Base-by-base conservation (phyloP, 1,140 invertebrate genomes). In the Panonychus citri region DNA sequence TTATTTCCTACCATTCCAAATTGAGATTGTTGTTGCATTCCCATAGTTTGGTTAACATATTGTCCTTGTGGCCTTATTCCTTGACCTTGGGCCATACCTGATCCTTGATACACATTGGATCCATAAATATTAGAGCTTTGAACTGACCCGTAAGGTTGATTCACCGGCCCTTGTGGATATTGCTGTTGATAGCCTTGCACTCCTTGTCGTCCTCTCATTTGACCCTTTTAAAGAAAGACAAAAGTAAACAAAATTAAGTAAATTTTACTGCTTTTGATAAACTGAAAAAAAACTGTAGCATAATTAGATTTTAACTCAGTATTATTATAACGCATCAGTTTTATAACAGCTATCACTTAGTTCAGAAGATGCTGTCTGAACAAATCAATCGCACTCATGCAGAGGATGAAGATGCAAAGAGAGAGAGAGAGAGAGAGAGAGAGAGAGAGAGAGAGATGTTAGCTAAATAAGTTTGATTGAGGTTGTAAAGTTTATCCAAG, bases 31-130 rank as follows among this genome's bases (percentile, higher is more conserved):
- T 42, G 53, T 19, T 54, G 53, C 27, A 25, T 15, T 27, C 13
- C 3, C 26, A 17, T 17, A 15, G 39, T 7, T 46, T 46, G 42
- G 17, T n/a, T n/a, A 19, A 21, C 21, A 26, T 51, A 51, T 4
- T 46, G 52, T 21, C 46, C 46, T 48, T 58, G 57, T 37, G 43
- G 53, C 37, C 57, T 55, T 52, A 58, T 58, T 21, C 52, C 57
- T n/a, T 27, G 27, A 7, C 57, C 57, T 25, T 24, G 17, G 42
- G n/a, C 42, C 42, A 46, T 46, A 17, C 7, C 5, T 5, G 5
- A 7, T 34, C 30, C n/a, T 19, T 46, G 43, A 21, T 19, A 46
- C 39, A 74, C 73, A 19, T 61, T 55, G 51, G 56, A 43, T 53
- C 59, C 58, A 34, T 50, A 57, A 49, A 62, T 60, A 51, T 56